phyloP scores from a whole-genome alignment of 2,888 invertebrate genomes.

The Drepana falcataria region DNA sequence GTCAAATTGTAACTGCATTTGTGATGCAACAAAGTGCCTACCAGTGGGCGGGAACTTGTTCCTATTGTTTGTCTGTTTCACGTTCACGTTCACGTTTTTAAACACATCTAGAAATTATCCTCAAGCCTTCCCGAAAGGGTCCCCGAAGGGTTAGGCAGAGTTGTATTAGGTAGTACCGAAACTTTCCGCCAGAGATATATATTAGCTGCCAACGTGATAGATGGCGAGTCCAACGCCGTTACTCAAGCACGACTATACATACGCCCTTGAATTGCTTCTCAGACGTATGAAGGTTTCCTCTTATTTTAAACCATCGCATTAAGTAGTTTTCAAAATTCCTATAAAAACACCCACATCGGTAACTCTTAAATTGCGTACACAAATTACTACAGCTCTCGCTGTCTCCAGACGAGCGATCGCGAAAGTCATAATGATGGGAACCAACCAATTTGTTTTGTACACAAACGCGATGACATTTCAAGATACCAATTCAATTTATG shows the following conservation, averaged over 20 bases:
- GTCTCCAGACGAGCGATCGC: not conserved
- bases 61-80: not conserved
- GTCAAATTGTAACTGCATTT: not conserved
- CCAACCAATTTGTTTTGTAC: not conserved
- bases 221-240: no score
- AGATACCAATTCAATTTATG: constrained; percentile 1
- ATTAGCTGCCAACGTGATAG: no score
- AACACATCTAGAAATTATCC: not conserved
- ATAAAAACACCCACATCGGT: not conserved
- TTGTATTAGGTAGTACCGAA: no score
- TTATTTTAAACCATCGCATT: no score
- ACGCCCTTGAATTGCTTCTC: no score
- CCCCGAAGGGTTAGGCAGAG: no score
- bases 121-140: no score
- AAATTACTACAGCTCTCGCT: not conserved
- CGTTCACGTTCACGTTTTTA: not conserved
- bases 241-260: no score
- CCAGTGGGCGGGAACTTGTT: not conserved
- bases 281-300: no score
- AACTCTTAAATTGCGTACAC: not conserved
- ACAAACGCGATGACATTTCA: constrained; percentile 1
- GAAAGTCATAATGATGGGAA: not conserved
- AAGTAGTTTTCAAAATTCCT: no score
- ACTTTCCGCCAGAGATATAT: no score
- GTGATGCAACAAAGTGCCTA: not conserved